A percentile compares a stretch with the other conserved stretches of the same genome.
Conservation (phyloP, 2,888 invertebrate genomes). For the Drosophila emarginata region DNA sequence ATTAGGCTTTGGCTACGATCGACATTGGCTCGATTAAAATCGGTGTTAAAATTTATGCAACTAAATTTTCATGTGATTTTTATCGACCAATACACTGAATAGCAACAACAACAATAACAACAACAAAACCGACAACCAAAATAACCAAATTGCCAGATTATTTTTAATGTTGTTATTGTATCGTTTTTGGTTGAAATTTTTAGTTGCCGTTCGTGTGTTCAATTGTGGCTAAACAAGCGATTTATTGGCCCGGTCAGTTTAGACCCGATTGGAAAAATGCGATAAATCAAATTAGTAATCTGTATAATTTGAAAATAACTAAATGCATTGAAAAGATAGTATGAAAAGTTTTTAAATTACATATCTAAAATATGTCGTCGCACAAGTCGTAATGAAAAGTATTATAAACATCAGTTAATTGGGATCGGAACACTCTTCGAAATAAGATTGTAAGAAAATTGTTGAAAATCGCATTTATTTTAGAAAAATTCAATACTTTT, state of each 20-base stretch:
- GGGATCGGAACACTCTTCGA: too few species aligned
- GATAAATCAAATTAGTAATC: neutral
- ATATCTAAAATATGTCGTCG: too few species aligned
- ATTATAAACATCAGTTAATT: too few species aligned
- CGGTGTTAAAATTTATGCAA: slow-evolving; percentile 79
- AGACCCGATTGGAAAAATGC: slow-evolving; percentile 48
- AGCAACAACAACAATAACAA: slow-evolving; percentile 21
- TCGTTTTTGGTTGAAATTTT: slow-evolving; percentile 41
- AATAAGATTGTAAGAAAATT: too few species aligned
- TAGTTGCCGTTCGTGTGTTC: slow-evolving; percentile 47
- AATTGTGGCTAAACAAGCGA: slow-evolving; percentile 68
- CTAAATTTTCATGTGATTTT: slow-evolving; percentile 72
- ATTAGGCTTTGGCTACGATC: slow-evolving; percentile 24
- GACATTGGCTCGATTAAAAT: slow-evolving; percentile 73
- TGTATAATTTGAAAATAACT: neutral
- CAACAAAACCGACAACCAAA: slow-evolving; percentile 18
- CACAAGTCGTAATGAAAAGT: neutral
- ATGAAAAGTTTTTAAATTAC: neutral
- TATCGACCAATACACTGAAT: slow-evolving; percentile 45
- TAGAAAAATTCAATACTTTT: too few species aligned
- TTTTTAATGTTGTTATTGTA: slow-evolving; percentile 43
- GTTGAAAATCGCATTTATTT: too few species aligned
- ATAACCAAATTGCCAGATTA: slow-evolving; percentile 24
- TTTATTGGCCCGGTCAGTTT: slow-evolving; percentile 55
- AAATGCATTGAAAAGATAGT: neutral